These are phyloP conservation scores for Druceiella hillmani DNA, from an alignment of 2,888 invertebrate species.

Conservation along the genomic window DNA sequence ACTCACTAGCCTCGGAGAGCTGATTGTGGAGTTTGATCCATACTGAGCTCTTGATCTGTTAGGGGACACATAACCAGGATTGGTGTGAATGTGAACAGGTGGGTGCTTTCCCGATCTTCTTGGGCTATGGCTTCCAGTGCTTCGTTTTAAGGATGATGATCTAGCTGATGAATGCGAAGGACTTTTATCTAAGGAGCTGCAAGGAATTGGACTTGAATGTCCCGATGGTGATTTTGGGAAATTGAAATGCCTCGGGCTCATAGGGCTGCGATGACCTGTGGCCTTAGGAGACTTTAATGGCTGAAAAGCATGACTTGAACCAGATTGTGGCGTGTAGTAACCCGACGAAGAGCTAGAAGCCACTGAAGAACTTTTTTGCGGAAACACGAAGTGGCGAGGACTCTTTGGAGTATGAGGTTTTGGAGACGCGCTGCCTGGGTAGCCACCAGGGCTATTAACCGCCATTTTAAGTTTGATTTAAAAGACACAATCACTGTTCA, in stretches of 20 bases:
- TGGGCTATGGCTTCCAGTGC: constrained; percentile 36
- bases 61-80: constrained; percentile 56
- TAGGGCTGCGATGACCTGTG: constrained; percentile 53
- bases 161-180: constrained; percentile 35
- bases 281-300: constrained; percentile 49
- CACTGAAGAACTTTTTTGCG: constrained; percentile 50
- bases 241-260: constrained; percentile 54
- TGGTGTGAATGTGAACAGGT: constrained; percentile 55
- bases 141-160: constrained; percentile 41
- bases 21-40: constrained; percentile 44
- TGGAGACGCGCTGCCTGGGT: constrained; percentile 49
- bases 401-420: constrained; percentile 51
- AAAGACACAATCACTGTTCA: no score
- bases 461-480: constrained; percentile 49
- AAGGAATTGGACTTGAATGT: constrained; percentile 42
- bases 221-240: constrained; percentile 49
- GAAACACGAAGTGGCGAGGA: constrained; percentile 51
- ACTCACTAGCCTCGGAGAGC: constrained; percentile 39
- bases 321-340: constrained; percentile 51
- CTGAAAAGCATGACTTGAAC: constrained; percentile 44
- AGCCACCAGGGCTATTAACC: constrained; percentile 54
- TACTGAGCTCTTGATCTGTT: constrained; percentile 42
- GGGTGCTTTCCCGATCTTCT: constrained; percentile 46
- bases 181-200: constrained; percentile 34
- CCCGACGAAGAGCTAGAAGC: constrained; percentile 51